These are phyloP conservation scores for Ectropis crepuscularia DNA, from an alignment of 2,888 invertebrate genomes.

Conservation along the genomic window DNA sequence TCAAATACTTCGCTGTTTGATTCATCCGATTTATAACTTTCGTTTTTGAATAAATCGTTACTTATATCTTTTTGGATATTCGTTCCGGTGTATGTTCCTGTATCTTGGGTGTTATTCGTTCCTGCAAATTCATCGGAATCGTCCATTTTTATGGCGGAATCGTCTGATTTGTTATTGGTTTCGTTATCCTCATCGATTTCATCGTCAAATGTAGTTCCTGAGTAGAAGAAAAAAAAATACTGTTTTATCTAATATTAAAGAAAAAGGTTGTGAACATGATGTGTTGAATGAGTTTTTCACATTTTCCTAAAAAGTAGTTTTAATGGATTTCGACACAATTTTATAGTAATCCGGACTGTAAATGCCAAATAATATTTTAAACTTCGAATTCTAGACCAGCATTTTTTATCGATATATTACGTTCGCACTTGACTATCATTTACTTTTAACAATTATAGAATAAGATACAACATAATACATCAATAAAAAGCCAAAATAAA, in stretches of 20 bases:
- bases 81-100: not conserved
- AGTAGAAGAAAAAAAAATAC: not conserved
- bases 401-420: too few relatives aligned
- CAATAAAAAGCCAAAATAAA: too few relatives aligned
- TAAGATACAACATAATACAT: too few relatives aligned
- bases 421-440: too few relatives aligned
- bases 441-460: too few relatives aligned
- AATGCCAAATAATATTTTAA: too few relatives aligned
- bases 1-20: slow-evolving; percentile 27
- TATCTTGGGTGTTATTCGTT: not conserved
- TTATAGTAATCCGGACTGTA: too few relatives aligned
- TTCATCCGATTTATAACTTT: slow-evolving; percentile 26
- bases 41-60: slow-evolving; percentile 29
- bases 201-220: slow-evolving; percentile 68
- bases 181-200: slow-evolving; percentile 49
- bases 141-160: slow-evolving; percentile 13
- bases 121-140: not conserved
- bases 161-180: not conserved
- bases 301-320: too few relatives aligned
- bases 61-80: slow-evolving; percentile 18
- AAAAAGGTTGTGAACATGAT: too few relatives aligned
- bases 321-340: too few relatives aligned
- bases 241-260: not conserved
- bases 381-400: too few relatives aligned
- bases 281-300: too few relatives aligned